phyloP scores from a whole-genome alignment of 2,113 vertebrate genomes.

The Stegostoma tigrinum region DNA sequence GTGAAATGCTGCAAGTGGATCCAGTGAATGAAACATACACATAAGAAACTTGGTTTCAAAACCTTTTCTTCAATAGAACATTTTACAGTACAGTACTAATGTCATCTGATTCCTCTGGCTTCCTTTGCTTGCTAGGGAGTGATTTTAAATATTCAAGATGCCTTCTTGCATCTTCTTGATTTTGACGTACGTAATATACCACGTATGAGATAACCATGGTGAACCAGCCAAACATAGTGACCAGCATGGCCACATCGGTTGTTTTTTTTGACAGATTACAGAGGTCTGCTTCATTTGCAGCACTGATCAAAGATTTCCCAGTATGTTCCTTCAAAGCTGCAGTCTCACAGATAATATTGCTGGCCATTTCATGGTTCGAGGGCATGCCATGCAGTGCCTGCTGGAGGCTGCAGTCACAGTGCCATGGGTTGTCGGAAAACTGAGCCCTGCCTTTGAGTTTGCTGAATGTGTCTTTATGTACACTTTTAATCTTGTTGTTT shows the following conservation, averaged over 20 bases:
- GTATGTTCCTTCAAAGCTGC: conserved; percentile 78
- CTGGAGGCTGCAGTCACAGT: conserved; percentile 94
- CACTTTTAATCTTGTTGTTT: conserved; percentile 87
- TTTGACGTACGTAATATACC: conserved; percentile 95
- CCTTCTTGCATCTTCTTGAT: conserved; percentile 91
- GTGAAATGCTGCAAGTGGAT: neutral
- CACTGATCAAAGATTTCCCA: conserved; percentile 80
- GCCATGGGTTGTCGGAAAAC: conserved; percentile 94
- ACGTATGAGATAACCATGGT: conserved; percentile 99
- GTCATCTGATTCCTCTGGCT: conserved; percentile 87
- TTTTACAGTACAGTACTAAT: conserved; percentile 93
- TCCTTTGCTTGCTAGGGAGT: conserved; percentile 96
- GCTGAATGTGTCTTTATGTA: conserved; percentile 89
- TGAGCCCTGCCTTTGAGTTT: conserved; percentile 83
- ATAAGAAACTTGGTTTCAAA: neutral
- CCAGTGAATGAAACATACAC: neutral
- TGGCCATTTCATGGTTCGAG: conserved; percentile 83
- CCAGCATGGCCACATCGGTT: conserved; percentile 95
- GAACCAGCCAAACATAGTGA: conserved; percentile 99
- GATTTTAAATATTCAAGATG: conserved; percentile 99
- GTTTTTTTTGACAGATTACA: conserved; percentile 94
- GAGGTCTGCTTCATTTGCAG: conserved; percentile 78
- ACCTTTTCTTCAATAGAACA: conserved; percentile 24
- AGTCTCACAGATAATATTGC: conserved; percentile 86
- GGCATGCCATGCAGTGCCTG: conserved; percentile 90